Conservation (phyloP, 2,888 invertebrate species). For the Listrodromus nycthemerus region DNA sequence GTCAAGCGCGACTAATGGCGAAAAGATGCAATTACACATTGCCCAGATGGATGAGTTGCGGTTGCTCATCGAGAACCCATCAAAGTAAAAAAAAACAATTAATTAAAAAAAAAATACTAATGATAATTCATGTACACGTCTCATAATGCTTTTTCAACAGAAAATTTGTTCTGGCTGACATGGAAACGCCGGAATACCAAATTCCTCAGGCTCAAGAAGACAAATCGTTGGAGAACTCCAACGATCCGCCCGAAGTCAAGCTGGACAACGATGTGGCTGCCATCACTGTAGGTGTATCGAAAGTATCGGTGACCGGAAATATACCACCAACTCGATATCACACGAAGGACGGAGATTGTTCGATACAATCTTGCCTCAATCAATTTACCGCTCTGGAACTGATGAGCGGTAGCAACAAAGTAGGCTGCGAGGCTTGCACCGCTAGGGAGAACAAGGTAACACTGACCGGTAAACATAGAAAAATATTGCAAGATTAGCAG, state of each 20-base stretch:
- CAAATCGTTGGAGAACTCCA: slow-evolving; percentile 40
- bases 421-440: slow-evolving; percentile 96
- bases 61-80: slow-evolving; percentile 29
- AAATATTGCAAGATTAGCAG: no score
- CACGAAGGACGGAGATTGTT: slow-evolving; percentile 92
- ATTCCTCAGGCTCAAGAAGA: slow-evolving; percentile 44
- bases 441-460: slow-evolving; percentile 87
- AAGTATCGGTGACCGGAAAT: slow-evolving; percentile 69
- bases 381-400: slow-evolving; percentile 97
- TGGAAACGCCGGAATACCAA: slow-evolving; percentile 35
- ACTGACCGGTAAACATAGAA: background rate
- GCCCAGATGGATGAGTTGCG: slow-evolving; percentile 39
- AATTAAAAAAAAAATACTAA: background rate
- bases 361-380: slow-evolving; percentile 95
- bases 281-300: slow-evolving; percentile 73
- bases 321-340: slow-evolving; percentile 87
- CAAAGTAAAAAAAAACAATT: slow-evolving; percentile 35
- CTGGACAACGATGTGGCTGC: slow-evolving; percentile 71
- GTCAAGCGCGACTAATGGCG: slow-evolving; percentile 63
- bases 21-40: slow-evolving; percentile 15
- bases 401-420: slow-evolving; percentile 96
- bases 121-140: background rate
- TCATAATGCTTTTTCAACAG: slow-evolving; percentile 2
- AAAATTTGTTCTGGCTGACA: slow-evolving; percentile 31
- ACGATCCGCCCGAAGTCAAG: slow-evolving; percentile 40